Evolutionary conservation across 2,113 vertebrate genomes (phyloP), one percentile per base, ranked within the genome.

Genomic region (Pagrus major): DNA sequence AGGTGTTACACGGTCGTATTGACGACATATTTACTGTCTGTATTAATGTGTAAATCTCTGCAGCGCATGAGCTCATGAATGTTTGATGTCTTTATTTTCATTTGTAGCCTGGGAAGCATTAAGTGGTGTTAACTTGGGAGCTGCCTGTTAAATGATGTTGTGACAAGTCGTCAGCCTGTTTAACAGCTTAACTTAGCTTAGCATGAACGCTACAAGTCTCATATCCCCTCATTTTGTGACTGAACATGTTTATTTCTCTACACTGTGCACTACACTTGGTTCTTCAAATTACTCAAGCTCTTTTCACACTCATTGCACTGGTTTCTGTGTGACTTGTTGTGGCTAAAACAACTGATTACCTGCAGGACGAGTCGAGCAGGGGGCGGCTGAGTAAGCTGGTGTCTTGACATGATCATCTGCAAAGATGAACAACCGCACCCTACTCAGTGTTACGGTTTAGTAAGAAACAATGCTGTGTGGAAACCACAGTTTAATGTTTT

Each of bases 71-170:
- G 65, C 61, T 54, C 59, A 69, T 81, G 4, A 77, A 82, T 66
- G 63, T 74, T 78, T 71, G 41, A 86, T 70, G 83, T 25, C 52
- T 67, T 78, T 21, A 37, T 81, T 78, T 82, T 86, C 55, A 65
- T 76, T 76, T 75, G 52, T 29, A 51, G 8, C 47, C 52, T 65
- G 35, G 14, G 15, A 61, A 73, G 47, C 39, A 67, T 81, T 67
- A 80, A 76, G 64, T 55, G 41, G 41, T 39, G 23, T 78, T 46
- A 80, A 68, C 71, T 29, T 27, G 8, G 41, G 27, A 71, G 1
- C 9, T 8, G 74, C n/a, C 58, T 61, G 18, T 29, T 74, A 72
- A 70, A 64, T 9, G 33, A 29, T 46, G 65, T 60, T 83, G 46
- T 56, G 65, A 79, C 58, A 15, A 49, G 44, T 76, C 47, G 3